Evolutionary conservation across 1,140 invertebrate genomes (phyloP).

Genomic region (Sycophila sp.): DNA sequence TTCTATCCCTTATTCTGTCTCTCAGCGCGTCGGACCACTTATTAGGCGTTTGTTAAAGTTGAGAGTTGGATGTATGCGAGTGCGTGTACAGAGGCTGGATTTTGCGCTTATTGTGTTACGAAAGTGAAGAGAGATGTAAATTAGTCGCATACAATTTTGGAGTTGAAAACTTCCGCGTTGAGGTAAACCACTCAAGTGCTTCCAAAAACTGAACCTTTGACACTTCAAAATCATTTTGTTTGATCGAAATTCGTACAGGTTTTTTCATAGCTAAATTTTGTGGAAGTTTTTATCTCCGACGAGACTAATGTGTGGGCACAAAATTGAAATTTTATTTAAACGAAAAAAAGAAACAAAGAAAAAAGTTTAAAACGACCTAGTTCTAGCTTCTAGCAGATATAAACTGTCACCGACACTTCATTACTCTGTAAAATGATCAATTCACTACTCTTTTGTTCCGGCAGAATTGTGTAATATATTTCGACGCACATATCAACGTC

Average conservation of each 20-base stretch:
- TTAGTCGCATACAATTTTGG: conserved; percentile 23
- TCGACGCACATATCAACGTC: too few species aligned
- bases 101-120: conserved; percentile 15
- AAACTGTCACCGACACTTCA: too few species aligned
- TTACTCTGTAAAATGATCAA: too few species aligned
- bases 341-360: too few species aligned
- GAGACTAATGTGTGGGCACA: neutral
- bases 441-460: too few species aligned
- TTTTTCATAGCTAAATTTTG: too few species aligned
- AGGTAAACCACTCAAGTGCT: conserved; percentile 8
- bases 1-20: neutral
- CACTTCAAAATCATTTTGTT: too few species aligned
- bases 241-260: too few species aligned
- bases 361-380: too few species aligned
- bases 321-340: too few species aligned
- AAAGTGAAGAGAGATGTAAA: conserved; percentile 4
- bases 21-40: conserved; percentile 44
- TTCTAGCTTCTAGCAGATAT: too few species aligned
- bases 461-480: too few species aligned
- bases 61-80: conserved; percentile 13
- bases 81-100: neutral
- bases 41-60: conserved; percentile 52
- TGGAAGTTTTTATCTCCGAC: neutral
- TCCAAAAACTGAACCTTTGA: neutral
- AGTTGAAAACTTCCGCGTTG: neutral